Percentiles rank a stretch among this genome's conserved stretches.
Evolutionary conservation across 2,113 vertebrate genomes (phyloP).

Genomic region (Muscicapa adusta): DNA sequence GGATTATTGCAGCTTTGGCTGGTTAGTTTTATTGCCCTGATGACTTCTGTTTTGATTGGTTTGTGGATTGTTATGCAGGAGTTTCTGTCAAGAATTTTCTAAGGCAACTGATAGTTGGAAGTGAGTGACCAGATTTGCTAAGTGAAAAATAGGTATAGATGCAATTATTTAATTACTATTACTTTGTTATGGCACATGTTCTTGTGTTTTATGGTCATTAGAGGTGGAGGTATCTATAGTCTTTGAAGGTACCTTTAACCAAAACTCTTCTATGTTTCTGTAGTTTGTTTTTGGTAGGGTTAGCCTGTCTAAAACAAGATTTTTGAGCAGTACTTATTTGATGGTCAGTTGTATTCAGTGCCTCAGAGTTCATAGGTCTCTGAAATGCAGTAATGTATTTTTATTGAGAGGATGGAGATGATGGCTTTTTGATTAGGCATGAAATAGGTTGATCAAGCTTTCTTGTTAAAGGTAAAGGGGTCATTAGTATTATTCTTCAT

Average conservation of each 20-base stretch:
- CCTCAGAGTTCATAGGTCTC: not conserved
- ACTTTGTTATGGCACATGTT: not conserved
- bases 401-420: not conserved
- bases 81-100: not conserved
- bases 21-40: not conserved
- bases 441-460: not conserved
- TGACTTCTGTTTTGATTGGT: not conserved
- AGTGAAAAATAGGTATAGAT: not conserved
- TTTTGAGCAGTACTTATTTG: not conserved
- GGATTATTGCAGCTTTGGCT: not conserved
- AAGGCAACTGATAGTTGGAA: not conserved
- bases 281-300: fast-evolving
- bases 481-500: not conserved
- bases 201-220: not conserved
- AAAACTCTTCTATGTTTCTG: not conserved
- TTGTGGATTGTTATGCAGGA: not conserved
- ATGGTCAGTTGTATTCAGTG: not conserved
- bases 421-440: not conserved
- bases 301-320: not conserved
- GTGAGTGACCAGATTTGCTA: not conserved
- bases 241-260: not conserved
- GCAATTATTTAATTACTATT: not conserved
- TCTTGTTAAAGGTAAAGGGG: not conserved
- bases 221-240: not conserved
- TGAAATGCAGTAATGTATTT: not conserved